Conservation (phyloP, 2,888 invertebrate species). For the Pteria penguin region DNA sequence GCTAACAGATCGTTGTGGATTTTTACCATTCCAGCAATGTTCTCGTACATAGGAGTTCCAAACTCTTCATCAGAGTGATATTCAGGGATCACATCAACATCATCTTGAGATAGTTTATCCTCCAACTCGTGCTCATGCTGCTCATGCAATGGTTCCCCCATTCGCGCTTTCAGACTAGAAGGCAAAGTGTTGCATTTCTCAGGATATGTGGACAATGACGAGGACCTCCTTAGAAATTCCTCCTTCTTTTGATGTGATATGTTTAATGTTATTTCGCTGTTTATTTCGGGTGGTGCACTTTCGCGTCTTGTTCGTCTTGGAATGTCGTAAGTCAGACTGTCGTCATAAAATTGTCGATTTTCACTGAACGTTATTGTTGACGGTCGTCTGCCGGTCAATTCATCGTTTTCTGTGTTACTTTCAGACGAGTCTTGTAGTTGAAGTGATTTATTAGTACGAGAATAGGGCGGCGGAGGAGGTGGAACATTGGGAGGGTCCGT, state of each 20-base stretch:
- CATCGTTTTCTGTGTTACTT: constrained; percentile 17
- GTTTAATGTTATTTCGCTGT: not conserved
- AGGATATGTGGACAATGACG: not conserved
- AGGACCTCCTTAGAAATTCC: constrained; percentile 2
- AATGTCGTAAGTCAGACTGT: constrained; percentile 28
- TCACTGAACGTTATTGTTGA: constrained; percentile 55
- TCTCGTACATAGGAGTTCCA: constrained; percentile 52
- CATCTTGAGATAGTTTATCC: not conserved
- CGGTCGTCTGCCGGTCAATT: constrained; percentile 34
- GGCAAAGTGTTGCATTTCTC: not conserved
- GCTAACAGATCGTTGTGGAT: not conserved
- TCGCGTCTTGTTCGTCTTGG: constrained; percentile 28
- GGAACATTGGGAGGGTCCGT: constrained; percentile 3
- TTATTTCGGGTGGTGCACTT: constrained; percentile 30
- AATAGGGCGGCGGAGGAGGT: constrained; percentile 19
- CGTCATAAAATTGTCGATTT: constrained; percentile 25
- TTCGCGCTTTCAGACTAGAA: not conserved
- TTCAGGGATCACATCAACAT: constrained; percentile 7
- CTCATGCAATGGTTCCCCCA: not conserved
- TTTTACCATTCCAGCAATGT: constrained; percentile 44
- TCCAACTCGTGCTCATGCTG: not conserved
- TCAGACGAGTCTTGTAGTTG: not conserved
- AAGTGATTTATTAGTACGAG: no score
- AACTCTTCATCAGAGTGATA: constrained; percentile 25
- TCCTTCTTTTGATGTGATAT: not conserved